Percentiles rank a stretch among this genome's conserved stretches.
Evolutionary conservation across 92 coral and sea anemone genomes (phyloP).

Genomic region (Epizoanthus fatuus): DNA sequence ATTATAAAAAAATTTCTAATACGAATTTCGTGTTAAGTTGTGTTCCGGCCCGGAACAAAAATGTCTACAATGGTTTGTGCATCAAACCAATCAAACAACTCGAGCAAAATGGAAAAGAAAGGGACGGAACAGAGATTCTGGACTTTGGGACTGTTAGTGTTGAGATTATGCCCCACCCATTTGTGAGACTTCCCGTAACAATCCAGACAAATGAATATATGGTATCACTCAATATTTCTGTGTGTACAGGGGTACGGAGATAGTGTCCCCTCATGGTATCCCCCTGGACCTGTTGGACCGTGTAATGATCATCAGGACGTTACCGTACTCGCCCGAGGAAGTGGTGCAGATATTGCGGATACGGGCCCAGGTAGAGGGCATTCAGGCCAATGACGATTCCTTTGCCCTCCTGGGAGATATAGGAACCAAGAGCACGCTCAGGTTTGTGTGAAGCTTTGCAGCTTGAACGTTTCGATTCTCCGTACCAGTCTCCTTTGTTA

Average conservation of each 20-base stretch:
- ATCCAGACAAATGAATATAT: not conserved
- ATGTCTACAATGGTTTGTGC: too few species aligned
- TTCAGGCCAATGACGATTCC: slow-evolving; percentile 95
- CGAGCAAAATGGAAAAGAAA: not conserved
- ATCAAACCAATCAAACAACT: not conserved
- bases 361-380: slow-evolving; percentile 97
- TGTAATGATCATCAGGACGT: slow-evolving; percentile 94
- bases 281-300: slow-evolving; percentile 99
- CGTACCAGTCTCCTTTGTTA: not conserved
- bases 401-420: slow-evolving; percentile 89
- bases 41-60: too few species aligned
- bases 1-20: too few species aligned
- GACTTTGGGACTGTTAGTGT: too few species aligned
- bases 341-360: slow-evolving; percentile 95
- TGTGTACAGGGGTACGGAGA: slow-evolving; percentile 89
- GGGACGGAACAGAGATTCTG: too few species aligned
- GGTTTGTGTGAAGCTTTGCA: slow-evolving; percentile 44
- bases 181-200: too few species aligned
- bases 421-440: slow-evolving; percentile 96
- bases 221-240: not conserved
- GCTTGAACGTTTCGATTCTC: not conserved
- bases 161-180: too few species aligned
- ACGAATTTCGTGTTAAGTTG: too few species aligned
- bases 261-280: slow-evolving; percentile 96
- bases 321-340: slow-evolving; percentile 97